Percentiles rank a stretch among this genome's conserved stretches.
These are phyloP conservation scores for Anthoptus insignis DNA, from an alignment of 2,888 invertebrate genomes.

Conservation along the genomic window DNA sequence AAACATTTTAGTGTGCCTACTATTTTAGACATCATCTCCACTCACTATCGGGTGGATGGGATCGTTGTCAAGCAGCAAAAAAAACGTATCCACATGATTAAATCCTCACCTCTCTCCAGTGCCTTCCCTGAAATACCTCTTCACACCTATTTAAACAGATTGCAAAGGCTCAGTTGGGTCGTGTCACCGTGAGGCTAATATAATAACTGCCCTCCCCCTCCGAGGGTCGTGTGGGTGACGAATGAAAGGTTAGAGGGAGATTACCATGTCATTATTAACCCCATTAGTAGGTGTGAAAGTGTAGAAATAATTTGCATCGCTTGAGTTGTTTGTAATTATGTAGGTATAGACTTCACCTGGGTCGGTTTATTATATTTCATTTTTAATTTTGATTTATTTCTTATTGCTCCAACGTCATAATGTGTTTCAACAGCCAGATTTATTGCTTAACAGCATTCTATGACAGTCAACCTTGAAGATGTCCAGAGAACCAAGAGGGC, in stretches of 20 bases:
- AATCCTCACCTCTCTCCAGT: conserved; percentile 5
- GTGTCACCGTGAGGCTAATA: conserved; percentile 52
- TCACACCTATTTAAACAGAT: conserved; percentile 37
- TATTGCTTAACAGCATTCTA: too few relatives aligned
- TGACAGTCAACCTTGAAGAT: too few relatives aligned
- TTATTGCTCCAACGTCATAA: too few relatives aligned
- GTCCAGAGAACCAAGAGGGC: too few relatives aligned
- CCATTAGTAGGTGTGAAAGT: conserved; percentile 5
- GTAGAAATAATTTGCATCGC: conserved; percentile 1
- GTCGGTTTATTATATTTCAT: too few relatives aligned
- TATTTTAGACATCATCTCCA: too few relatives aligned
- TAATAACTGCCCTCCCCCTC: conserved; percentile 56
- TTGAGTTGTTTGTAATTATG: too few relatives aligned
- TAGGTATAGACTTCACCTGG: too few relatives aligned
- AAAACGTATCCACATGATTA: conserved; percentile 8
- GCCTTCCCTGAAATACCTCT: conserved; percentile 39
- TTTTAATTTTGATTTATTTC: too few relatives aligned
- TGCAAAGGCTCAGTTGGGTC: conserved; percentile 41
- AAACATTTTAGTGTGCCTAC: too few relatives aligned
- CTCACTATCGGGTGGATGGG: too few relatives aligned
- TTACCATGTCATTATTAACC: conserved; percentile 29
- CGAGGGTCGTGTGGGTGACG: conserved; percentile 10
- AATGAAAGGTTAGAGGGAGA: conserved; percentile 13
- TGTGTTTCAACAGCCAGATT: too few relatives aligned
- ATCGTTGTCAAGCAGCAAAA: not conserved